Percentiles rank a stretch among this genome's conserved stretches.
Conservation (phyloP, 2,888 invertebrate genomes). For the Cephus pulcher region DNA sequence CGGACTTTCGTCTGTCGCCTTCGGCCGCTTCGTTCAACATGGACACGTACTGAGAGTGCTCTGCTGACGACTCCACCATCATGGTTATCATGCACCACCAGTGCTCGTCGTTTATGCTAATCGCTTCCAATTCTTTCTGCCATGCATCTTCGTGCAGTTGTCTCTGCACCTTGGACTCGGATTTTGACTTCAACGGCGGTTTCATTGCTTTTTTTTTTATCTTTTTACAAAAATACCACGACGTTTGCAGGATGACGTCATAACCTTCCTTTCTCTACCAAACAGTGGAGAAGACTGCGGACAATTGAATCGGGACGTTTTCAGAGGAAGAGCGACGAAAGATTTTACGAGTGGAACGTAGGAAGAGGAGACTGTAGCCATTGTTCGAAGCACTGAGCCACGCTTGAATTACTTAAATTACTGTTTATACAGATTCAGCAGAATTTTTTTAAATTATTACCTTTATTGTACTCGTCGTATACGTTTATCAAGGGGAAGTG, state of each 20-base stretch:
- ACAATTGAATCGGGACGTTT: background rate
- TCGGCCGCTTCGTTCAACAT: slow-evolving; percentile 44
- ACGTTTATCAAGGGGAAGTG: background rate
- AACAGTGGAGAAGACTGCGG: background rate
- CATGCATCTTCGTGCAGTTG: slow-evolving; percentile 25
- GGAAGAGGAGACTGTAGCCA: background rate
- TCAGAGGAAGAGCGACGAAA: background rate
- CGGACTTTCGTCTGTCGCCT: slow-evolving; percentile 38
- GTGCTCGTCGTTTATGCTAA: slow-evolving; percentile 47
- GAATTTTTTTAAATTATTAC: background rate
- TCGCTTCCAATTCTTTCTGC: slow-evolving; percentile 30
- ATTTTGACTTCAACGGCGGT: background rate
- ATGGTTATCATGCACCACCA: slow-evolving; percentile 53
- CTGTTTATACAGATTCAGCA: background rate
- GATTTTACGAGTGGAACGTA: background rate
- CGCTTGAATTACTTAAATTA: background rate
- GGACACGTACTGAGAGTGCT: slow-evolving; percentile 34
- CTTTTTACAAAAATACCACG: background rate
- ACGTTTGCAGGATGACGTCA: background rate
- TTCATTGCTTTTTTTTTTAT: background rate
- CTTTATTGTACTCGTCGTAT: background rate
- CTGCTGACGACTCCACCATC: slow-evolving; percentile 43
- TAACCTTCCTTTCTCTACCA: background rate
- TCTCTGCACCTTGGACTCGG: background rate
- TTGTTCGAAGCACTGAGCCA: background rate